Evolutionary conservation across 2,797 vertebrate species (phyloP), one percentile per base, ranked within the genome.

Genomic region (Enteromius afrohamiltoni): DNA sequence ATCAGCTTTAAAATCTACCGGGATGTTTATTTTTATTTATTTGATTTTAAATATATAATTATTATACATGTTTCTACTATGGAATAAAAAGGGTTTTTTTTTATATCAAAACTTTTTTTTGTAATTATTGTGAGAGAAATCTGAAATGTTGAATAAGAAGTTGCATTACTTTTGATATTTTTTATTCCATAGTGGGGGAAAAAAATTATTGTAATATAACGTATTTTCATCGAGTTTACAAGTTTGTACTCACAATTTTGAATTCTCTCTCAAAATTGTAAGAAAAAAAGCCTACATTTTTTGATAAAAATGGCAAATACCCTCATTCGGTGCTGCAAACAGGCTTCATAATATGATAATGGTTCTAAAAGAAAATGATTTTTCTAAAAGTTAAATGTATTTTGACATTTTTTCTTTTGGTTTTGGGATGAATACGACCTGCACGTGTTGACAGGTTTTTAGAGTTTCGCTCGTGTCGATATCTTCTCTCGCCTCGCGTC

Each of bases 351-450:
- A 31, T 4, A 26, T 29, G 11, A 26, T 26, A 62, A 14, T 29
- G 58, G 23, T 6, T 26, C 11, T 62, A 29, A 62, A 29, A 6
- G 13, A 26, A 16, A 55, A n/a, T n/a, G 0, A 1, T n/a, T 55
- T 58, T 58, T 23, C 53, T n/a, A 21, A 7, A 26, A 53, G 31
- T 34, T 40, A 19, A 29, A 31, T 21, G 19, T 55, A 3, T n/a
- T 47, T 13, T 4, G 3, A 10, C 2, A 6, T n/a, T 31, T 42
- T 62, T 17, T 23, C 26, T 53, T 34, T 42, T 29, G 11, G n/a
- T 55, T 55, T 53, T 26, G 3, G 29, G 47, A 23, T 79, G 78
- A 69, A 55, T 29, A 8, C 55, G 78, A 69, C 16, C 45, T 62
- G 31, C 17, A 8, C 49, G 0, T 58, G 53, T 76, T 42, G 21